Base-by-base conservation (phyloP, 2,113 vertebrate genomes). In the Kryptolebias marmoratus region DNA sequence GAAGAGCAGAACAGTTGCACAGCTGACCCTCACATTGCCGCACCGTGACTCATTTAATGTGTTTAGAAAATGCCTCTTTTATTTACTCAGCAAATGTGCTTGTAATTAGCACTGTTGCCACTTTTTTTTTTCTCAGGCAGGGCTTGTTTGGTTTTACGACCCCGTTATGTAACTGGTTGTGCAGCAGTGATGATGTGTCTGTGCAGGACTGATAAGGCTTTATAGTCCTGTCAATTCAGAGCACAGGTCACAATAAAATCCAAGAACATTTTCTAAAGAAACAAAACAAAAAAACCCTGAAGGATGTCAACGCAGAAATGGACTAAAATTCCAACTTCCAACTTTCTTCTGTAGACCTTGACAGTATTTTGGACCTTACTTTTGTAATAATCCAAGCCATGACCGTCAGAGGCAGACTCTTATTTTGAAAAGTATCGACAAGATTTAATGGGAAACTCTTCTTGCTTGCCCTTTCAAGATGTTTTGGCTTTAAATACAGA, bases 21-120 rank as follows among this genome's bases (percentile, higher is more conserved):
- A 79, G 73, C 73, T 74, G 78, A 73, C 70, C 69, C 54, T 73
- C 58, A 22, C 78, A 79, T 88, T 84, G 45, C 82, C 82, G 31
- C 49, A 42, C n/a, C 16, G 59, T 89, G 88, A 90, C 77, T 88
- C 86, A 87, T 50, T 31, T 71, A 2, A 68, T 68, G 59, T 79
- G 79, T 88, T 87, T 86, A 73, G 61, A 71, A 63, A 87, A 87
- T 74, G 32, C 22, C 64, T 31, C 22, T 27, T 69, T 76, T 87
- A 79, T 87, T 86, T 85, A 83, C 78, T 71, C 60, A 31, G 50
- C 31, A 67, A 87, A 84, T 75, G 70, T 73, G 68, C 61, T 76
- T 36, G 80, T 76, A 69, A 89, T 82, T 70, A 76, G 5, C 56
- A 36, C 32, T 73, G 60, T 53, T n/a, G 47, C 12, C 48, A 42